phyloP scores from a whole-genome alignment of 2,113 vertebrate genomes.

The Trochalopteron elliotii region DNA sequence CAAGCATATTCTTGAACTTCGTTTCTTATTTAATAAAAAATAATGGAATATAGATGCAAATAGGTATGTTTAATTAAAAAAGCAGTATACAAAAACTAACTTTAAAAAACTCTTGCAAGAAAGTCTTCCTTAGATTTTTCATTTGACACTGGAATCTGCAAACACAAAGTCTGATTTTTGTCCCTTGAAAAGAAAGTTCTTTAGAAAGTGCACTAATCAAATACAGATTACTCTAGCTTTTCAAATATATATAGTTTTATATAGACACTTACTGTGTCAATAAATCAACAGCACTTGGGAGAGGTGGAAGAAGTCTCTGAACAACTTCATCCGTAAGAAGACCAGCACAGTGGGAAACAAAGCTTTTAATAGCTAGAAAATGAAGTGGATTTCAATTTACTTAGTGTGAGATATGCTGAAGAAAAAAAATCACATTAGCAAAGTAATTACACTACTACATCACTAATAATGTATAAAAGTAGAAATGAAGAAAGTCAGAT shows the following conservation, averaged over 20 bases:
- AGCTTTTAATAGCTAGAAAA: conserved; percentile 84
- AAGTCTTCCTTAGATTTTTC: not conserved
- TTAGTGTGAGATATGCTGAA: not conserved
- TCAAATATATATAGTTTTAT: not conserved
- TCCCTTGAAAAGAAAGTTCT: not conserved
- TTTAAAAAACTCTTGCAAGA: not conserved
- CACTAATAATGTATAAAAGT: not conserved
- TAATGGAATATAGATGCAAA: not conserved
- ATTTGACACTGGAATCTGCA: not conserved
- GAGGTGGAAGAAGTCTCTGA: conserved; percentile 81
- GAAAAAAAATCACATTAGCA: not conserved
- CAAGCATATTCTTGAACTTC: not conserved
- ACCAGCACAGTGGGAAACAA: conserved; percentile 85
- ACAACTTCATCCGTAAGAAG: conserved; percentile 87
- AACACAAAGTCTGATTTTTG: not conserved
- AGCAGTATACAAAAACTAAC: not conserved
- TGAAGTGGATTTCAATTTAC: conserved; percentile 31
- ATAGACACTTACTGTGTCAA: conserved; percentile 86
- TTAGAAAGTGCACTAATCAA: not conserved
- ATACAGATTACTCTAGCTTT: not conserved
- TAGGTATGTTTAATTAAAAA: not conserved
- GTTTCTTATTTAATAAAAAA: not conserved
- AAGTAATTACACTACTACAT: not conserved
- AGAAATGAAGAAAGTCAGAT: not conserved
- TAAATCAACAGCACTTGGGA: conserved; percentile 84